Evolutionary conservation across 2,113 vertebrate genomes (phyloP), one percentile per base, ranked within the genome.

Genomic region (Forbesichthys agassizii): DNA sequence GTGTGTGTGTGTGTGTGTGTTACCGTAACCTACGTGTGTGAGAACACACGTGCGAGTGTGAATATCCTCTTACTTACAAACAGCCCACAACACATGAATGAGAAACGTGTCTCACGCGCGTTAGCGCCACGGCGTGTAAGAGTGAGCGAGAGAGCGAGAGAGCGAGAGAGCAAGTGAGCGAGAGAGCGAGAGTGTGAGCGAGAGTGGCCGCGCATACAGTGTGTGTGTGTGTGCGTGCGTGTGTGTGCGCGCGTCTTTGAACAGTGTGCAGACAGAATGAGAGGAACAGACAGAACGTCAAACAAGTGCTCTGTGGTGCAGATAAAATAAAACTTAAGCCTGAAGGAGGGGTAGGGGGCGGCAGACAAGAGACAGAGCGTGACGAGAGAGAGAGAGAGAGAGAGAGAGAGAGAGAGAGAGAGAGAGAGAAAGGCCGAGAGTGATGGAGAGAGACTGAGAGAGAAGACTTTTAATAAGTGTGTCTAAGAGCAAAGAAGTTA

Each of bases 261-360:
- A 16, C 61, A 56, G 53, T 42, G 16, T 56, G 16, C 9, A 42
- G 53, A 66, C 36, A 42, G 36, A n/a, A 42, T 47, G 52, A 53
- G 57, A 59, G 8, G 59, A 76, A 52, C 14, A 66, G 52, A 57
- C 52, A 56, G 64, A 62, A 49, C 58, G 66, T 75, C 69, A 76
- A 67, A 78, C 66, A 49, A 73, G 64, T 57, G 64, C 64, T 36
- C 36, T 12, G 1, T 69, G 42, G 47, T 66, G 64, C 18, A 58
- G 55, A 12, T 11, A 49, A 59, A 57, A 42, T 42, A 57, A 57
- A 18, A 57, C 55, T 57, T 18, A 36, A 66, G 68, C 33, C 47
- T 48, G 71, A 56, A 48, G 52, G 14, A 27, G 18, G 49, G 49
- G 49, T 51, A 11, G 49, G 49, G 49, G 9, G 18, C 27, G 14